Conservation (phyloP, 2,888 invertebrate genomes). For the Ochropacha duplaris region DNA sequence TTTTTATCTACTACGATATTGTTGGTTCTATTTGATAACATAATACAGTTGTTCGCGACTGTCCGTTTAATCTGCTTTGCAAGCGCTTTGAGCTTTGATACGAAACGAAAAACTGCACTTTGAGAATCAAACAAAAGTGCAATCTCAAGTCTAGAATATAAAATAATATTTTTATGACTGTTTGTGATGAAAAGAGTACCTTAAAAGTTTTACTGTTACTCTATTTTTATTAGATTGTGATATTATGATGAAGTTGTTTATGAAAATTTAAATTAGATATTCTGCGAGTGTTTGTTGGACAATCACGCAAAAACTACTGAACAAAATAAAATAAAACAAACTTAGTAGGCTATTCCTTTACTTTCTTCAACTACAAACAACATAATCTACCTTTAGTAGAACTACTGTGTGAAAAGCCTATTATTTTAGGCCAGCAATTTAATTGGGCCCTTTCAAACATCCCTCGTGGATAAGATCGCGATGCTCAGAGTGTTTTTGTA, state of each 20-base stretch:
- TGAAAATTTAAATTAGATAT: too few species aligned
- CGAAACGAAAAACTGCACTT: neutral
- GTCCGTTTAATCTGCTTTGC: neutral
- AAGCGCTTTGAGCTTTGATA: neutral
- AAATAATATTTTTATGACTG: too few species aligned
- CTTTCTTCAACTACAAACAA: neutral
- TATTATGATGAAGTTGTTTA: too few species aligned
- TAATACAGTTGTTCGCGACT: neutral
- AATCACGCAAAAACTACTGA: too few species aligned
- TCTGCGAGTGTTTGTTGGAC: too few species aligned
- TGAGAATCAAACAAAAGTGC: neutral
- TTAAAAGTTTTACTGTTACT: too few species aligned
- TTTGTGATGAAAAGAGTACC: too few species aligned
- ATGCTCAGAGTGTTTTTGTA: conserved; percentile 34
- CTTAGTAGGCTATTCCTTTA: neutral
- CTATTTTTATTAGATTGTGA: too few species aligned
- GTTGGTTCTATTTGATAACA: neutral
- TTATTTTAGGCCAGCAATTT: conserved; percentile 52
- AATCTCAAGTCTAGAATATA: neutral
- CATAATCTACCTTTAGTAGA: neutral
- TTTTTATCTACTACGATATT: neutral
- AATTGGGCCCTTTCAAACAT: conserved; percentile 36
- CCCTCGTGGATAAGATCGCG: conserved; percentile 14
- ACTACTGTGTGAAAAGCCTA: conserved; percentile 17
- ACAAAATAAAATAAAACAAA: too few species aligned